A percentile compares a stretch with the other conserved stretches of the same genome.
Evolutionary conservation across 2,888 invertebrate species (phyloP).

Genomic region (Lasius platythorax): DNA sequence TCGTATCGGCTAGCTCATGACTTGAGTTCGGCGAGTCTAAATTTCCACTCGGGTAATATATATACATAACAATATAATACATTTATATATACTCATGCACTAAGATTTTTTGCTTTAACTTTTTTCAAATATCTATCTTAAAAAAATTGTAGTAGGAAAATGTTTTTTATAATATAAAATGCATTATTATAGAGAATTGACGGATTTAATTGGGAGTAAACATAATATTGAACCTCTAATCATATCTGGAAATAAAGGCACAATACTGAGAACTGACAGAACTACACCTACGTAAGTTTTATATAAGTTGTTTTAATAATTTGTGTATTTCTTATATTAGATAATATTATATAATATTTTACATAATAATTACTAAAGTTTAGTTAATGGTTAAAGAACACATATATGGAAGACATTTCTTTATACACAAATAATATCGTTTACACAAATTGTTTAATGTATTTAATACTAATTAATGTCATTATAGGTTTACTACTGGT

Average conservation of each 20-base stretch:
- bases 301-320: constrained; percentile 7
- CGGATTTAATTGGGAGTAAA: neutral
- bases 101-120: neutral
- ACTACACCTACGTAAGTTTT: neutral
- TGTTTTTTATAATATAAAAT: constrained; percentile 11
- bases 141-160: neutral
- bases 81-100: constrained; percentile 6
- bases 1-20: no score
- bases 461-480: no score
- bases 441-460: no score
- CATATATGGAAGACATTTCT: no score
- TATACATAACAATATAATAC: neutral
- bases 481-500: neutral
- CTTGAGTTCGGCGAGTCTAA: no score
- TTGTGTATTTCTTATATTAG: neutral
- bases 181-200: constrained; percentile 21
- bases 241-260: neutral
- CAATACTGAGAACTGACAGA: neutral
- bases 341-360: neutral
- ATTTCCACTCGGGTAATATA: no score
- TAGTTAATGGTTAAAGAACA: no score
- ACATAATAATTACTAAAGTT: no score
- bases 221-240: constrained; percentile 10
- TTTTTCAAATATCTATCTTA: neutral
- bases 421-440: no score